These are phyloP conservation scores for Pseudochromis fuscus DNA, from an alignment of 2,797 vertebrate species.

Conservation along the genomic window DNA sequence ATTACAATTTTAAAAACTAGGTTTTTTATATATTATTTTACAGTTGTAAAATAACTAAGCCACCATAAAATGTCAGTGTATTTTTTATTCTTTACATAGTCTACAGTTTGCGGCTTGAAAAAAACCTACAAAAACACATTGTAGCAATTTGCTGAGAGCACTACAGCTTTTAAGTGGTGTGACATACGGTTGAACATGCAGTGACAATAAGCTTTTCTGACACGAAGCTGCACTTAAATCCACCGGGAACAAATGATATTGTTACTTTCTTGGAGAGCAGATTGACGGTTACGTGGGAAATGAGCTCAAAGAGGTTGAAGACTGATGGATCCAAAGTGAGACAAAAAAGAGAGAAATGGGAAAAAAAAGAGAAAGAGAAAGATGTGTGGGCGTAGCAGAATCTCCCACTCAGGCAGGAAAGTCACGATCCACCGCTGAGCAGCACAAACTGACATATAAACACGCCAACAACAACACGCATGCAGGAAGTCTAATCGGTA, in stretches of 20 bases:
- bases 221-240: background rate
- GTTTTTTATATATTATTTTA: too few relatives aligned
- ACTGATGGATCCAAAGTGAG: slow-evolving; percentile 46
- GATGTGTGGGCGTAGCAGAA: slow-evolving; percentile 62
- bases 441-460: slow-evolving; percentile 48
- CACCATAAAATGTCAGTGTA: too few relatives aligned
- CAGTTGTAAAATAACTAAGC: too few relatives aligned
- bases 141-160: background rate
- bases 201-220: background rate
- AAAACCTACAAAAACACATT: background rate
- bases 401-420: slow-evolving; percentile 61
- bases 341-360: background rate
- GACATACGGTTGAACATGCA: background rate
- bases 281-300: slow-evolving; percentile 43
- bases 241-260: background rate
- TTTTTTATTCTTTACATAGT: too few relatives aligned
- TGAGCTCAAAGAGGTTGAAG: slow-evolving; percentile 62
- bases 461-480: slow-evolving; percentile 23
- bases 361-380: slow-evolving; percentile 10
- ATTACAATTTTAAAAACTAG: too few relatives aligned
- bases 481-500: slow-evolving; percentile 11
- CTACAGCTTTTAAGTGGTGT: background rate
- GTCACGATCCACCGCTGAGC: slow-evolving; percentile 65
- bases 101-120: too few relatives aligned
- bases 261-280: slow-evolving; percentile 6